Evolutionary conservation across 2,113 vertebrate species (phyloP).

Genomic region (Bothrops jararaca): DNA sequence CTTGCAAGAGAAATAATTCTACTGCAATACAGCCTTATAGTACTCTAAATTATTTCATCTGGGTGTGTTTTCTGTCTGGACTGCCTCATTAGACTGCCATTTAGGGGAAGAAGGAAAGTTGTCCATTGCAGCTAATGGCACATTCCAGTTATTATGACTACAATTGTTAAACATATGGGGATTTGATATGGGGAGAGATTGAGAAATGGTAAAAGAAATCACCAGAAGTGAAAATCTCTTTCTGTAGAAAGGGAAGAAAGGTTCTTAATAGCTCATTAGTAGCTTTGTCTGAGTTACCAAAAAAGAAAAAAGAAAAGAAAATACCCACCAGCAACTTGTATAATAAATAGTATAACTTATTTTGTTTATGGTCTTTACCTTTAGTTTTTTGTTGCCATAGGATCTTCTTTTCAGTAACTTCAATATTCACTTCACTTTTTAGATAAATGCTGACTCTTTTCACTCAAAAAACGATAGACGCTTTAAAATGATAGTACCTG

Average conservation of each 20-base stretch:
- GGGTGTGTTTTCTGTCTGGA: neutral
- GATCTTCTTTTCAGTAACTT: slow-evolving; percentile 34
- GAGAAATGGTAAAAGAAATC: neutral
- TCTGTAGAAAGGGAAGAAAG: neutral
- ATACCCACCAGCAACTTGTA: neutral
- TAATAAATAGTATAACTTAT: slow-evolving; percentile 28
- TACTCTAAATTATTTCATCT: neutral
- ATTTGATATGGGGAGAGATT: neutral
- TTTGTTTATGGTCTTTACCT: neutral
- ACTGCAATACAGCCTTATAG: neutral
- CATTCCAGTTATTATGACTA: neutral
- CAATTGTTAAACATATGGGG: neutral
- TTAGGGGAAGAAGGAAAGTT: neutral
- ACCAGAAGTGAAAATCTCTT: neutral
- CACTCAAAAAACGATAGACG: slow-evolving; percentile 47
- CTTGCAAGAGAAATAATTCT: neutral
- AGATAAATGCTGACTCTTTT: slow-evolving; percentile 41
- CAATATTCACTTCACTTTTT: slow-evolving; percentile 35
- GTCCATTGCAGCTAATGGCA: neutral
- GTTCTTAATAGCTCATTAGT: neutral
- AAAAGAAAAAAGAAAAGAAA: neutral
- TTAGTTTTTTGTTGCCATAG: slow-evolving; percentile 9
- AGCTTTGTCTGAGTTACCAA: neutral
- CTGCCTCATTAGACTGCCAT: neutral
- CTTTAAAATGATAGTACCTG: slow-evolving; percentile 48